Percentiles rank a stretch among this genome's conserved stretches.
phyloP scores from a whole-genome alignment of 1,140 invertebrate species.

The Plectrocnemia conspersa region DNA sequence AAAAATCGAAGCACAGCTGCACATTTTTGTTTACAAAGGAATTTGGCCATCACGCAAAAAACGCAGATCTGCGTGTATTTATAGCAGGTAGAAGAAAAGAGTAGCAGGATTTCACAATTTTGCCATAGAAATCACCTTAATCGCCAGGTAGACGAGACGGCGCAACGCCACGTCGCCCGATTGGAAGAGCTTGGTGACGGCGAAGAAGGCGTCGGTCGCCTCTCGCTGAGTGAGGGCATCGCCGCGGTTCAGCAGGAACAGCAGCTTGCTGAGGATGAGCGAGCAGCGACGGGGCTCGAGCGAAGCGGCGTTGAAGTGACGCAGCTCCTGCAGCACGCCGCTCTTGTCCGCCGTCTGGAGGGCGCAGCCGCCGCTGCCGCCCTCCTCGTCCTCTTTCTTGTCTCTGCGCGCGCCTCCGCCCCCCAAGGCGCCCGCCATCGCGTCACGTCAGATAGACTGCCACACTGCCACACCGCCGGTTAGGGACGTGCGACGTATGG shows the following conservation, averaged over 20 bases:
- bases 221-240: constrained; percentile 88
- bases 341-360: constrained; percentile 95
- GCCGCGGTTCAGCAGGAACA: constrained; percentile 93
- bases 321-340: constrained; percentile 91
- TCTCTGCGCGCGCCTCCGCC: constrained; percentile 7
- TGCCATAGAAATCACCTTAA: too few relatives aligned
- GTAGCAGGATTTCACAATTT: too few relatives aligned
- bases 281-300: constrained; percentile 96
- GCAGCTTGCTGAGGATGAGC: constrained; percentile 91
- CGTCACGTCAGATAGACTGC: too few relatives aligned
- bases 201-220: constrained; percentile 98
- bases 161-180: constrained; percentile 92
- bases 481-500: too few relatives aligned
- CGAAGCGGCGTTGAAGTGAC: constrained; percentile 96
- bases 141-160: constrained; percentile 93
- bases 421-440: background rate
- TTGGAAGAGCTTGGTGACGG: constrained; percentile 98
- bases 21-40: too few relatives aligned
- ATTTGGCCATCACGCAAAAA: too few relatives aligned
- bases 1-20: too few relatives aligned
- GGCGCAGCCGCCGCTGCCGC: constrained; percentile 65
- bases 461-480: too few relatives aligned
- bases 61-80: too few relatives aligned
- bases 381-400: constrained; percentile 43
- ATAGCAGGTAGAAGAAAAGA: too few relatives aligned